A percentile compares a stretch with the other conserved stretches of the same genome.
Conservation (phyloP, 2,797 vertebrate species). For the Acropternis orthonyx region DNA sequence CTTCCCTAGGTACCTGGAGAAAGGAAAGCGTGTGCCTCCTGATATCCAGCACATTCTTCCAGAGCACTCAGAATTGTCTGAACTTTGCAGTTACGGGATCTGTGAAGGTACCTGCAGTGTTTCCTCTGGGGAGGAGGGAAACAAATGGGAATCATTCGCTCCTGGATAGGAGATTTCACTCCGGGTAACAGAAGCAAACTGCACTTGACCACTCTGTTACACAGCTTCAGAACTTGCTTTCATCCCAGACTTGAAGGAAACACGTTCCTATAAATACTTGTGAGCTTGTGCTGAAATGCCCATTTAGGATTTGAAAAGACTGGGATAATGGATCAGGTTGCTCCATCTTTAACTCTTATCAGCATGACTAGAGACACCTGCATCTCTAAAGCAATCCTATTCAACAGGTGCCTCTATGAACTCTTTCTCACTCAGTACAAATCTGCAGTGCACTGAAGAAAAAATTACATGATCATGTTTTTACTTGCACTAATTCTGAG, state of each 20-base stretch:
- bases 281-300: not conserved
- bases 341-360: not conserved
- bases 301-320: not conserved
- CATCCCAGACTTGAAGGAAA: not conserved
- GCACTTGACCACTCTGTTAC: not conserved
- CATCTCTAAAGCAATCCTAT: not conserved
- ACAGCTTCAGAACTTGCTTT: not conserved
- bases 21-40: not conserved
- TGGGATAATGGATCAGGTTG: not conserved
- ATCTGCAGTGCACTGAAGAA: not conserved
- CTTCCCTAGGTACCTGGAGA: not conserved
- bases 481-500: not conserved
- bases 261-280: not conserved
- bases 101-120: not conserved
- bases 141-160: not conserved
- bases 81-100: not conserved
- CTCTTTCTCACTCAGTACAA: not conserved
- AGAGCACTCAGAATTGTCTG: not conserved
- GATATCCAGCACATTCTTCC: not conserved
- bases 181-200: not conserved
- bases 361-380: not conserved
- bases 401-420: not conserved
- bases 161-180: not conserved
- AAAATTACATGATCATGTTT: not conserved
- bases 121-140: not conserved